Evolutionary conservation across 2,888 invertebrate genomes (phyloP).

Genomic region (Dasysyrphus tricinctus): DNA sequence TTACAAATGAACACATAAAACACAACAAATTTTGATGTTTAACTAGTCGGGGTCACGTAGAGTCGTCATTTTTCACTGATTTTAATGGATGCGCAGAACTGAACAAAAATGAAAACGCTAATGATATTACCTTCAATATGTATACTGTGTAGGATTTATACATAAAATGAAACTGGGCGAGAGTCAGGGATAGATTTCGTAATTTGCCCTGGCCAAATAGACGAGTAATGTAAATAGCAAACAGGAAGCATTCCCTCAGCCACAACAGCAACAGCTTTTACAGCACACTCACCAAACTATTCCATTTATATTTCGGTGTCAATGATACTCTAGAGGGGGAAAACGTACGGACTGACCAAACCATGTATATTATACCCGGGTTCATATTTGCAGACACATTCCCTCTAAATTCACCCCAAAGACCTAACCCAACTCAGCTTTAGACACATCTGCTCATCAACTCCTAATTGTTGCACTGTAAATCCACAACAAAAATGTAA

Average conservation of each 20-base stretch:
- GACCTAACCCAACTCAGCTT: neutral
- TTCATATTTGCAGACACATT: neutral
- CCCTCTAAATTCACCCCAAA: slow-evolving; percentile 1
- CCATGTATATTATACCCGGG: neutral
- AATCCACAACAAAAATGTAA: neutral
- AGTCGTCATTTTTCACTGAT: too few relatives aligned
- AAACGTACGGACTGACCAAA: neutral
- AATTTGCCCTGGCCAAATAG: slow-evolving; percentile 4
- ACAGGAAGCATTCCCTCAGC: slow-evolving; percentile 9
- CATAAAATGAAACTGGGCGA: neutral
- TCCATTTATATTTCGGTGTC: slow-evolving; percentile 21
- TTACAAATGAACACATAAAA: too few relatives aligned
- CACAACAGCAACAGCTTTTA: neutral
- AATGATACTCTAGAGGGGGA: neutral
- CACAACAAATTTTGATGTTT: too few relatives aligned
- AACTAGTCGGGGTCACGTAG: too few relatives aligned
- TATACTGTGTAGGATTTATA: too few relatives aligned
- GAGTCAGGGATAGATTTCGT: neutral
- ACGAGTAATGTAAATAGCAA: slow-evolving; percentile 8
- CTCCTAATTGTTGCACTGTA: slow-evolving; percentile 21
- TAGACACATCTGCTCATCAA: neutral
- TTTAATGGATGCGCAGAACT: too few relatives aligned
- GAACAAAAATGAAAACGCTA: too few relatives aligned
- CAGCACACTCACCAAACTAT: slow-evolving; percentile 11
- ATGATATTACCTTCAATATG: too few relatives aligned